These are phyloP conservation scores for Sitophilus oryzae DNA, from an alignment of 1,140 invertebrate genomes.

Conservation along the genomic window DNA sequence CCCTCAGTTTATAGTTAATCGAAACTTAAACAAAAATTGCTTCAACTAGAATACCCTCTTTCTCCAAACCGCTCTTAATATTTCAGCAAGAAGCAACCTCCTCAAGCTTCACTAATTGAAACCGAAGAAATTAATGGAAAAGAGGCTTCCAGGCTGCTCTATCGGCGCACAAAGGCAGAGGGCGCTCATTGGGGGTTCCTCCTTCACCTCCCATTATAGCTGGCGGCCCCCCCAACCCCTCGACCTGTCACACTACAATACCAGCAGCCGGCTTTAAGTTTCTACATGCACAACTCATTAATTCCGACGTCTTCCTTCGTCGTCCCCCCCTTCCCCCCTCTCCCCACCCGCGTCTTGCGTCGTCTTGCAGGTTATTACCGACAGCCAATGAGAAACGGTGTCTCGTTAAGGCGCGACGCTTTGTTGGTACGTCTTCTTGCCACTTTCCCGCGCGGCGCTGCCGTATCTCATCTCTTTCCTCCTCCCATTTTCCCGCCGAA, in stretches of 20 bases:
- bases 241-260: constrained; percentile 29
- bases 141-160: constrained; percentile 16
- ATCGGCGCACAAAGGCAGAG: neutral
- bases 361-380: constrained; percentile 38
- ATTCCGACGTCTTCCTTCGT: constrained; percentile 36
- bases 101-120: constrained; percentile 19
- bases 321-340: too few relatives aligned
- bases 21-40: too few relatives aligned
- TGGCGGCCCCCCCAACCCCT: neutral
- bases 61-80: constrained; percentile 8
- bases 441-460: constrained; percentile 18
- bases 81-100: constrained; percentile 12
- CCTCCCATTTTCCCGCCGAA: neutral
- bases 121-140: constrained; percentile 29
- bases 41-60: too few relatives aligned
- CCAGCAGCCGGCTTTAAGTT: constrained; percentile 28
- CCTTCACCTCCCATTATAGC: neutral
- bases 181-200: neutral
- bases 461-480: constrained; percentile 7
- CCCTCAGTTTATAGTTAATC: too few relatives aligned
- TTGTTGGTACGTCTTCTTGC: constrained; percentile 30
- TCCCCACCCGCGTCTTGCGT: too few relatives aligned
- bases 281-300: constrained; percentile 34
- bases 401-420: constrained; percentile 35
- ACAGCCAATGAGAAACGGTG: constrained; percentile 37